Percentiles rank a stretch among this genome's conserved stretches.
Evolutionary conservation across 92 coral and sea anemone species (phyloP).

Genomic region (Anthopleura xanthogrammica): DNA sequence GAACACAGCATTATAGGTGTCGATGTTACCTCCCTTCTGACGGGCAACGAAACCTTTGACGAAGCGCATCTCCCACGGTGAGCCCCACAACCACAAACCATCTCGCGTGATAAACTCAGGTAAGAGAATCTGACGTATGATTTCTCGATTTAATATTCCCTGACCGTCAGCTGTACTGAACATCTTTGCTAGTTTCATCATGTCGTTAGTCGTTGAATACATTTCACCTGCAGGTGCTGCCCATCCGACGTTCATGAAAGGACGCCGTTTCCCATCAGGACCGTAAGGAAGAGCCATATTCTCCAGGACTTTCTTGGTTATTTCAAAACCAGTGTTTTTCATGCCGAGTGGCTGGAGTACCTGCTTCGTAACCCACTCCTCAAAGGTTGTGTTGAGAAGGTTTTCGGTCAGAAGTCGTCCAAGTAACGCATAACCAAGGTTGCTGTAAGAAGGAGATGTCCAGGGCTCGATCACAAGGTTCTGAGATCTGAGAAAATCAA

Average conservation of each 20-base stretch:
- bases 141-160: slow-evolving; percentile 41
- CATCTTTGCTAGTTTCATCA: slow-evolving; percentile 50
- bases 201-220: slow-evolving; percentile 65
- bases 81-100: slow-evolving; percentile 65
- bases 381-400: slow-evolving; percentile 58
- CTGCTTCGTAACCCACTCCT: slow-evolving; percentile 46
- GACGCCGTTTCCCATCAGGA: slow-evolving; percentile 41
- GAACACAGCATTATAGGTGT: slow-evolving; percentile 41
- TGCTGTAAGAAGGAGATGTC: slow-evolving; percentile 69
- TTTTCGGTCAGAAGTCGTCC: slow-evolving; percentile 66
- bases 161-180: slow-evolving; percentile 49
- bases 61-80: slow-evolving; percentile 72
- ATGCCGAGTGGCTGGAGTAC: slow-evolving; percentile 56
- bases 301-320: slow-evolving; percentile 21
- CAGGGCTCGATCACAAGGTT: slow-evolving; percentile 52
- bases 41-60: slow-evolving; percentile 44
- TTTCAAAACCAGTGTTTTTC: slow-evolving; percentile 52
- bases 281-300: slow-evolving; percentile 47
- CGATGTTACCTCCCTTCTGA: slow-evolving; percentile 58
- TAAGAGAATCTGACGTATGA: slow-evolving; percentile 43
- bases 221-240: slow-evolving; percentile 65
- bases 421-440: slow-evolving; percentile 69
- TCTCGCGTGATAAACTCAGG: slow-evolving; percentile 54
- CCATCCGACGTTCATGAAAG: slow-evolving; percentile 59
- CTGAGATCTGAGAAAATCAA: slow-evolving; percentile 32